phyloP scores from a whole-genome alignment of 2,888 invertebrate genomes.

The Kryphioiulus occultus region DNA sequence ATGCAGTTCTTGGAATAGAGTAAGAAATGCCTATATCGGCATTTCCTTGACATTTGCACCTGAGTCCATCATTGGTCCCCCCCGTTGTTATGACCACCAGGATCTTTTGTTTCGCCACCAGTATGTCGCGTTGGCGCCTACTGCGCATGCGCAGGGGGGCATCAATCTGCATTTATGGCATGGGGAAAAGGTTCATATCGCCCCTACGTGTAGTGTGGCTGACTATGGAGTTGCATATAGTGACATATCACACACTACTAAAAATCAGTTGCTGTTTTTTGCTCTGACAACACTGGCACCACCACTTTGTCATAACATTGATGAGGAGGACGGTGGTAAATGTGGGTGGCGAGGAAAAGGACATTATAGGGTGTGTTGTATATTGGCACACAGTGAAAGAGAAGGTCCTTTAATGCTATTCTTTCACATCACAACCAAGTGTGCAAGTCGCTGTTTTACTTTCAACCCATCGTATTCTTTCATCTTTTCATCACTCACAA shows the following conservation, averaged over 20 bases:
- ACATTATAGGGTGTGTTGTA: conserved; percentile 1
- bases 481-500: not conserved
- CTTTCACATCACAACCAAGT: not conserved
- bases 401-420: not conserved
- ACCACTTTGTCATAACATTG: conserved; percentile 22
- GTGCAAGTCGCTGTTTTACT: conserved; percentile 4
- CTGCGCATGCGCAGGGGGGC: not conserved
- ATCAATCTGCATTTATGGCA: conserved; percentile 3
- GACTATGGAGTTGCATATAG: not conserved
- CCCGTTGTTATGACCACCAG: not conserved
- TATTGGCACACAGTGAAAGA: not conserved
- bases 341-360: not conserved
- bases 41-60: not conserved
- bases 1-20: too few species aligned
- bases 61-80: not conserved
- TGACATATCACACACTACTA: not conserved
- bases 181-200: not conserved
- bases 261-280: not conserved
- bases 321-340: not conserved
- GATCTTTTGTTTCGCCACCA: not conserved
- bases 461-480: not conserved
- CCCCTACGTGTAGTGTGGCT: not conserved
- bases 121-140: not conserved
- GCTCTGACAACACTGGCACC: not conserved
- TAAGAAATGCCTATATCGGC: not conserved